A percentile compares a stretch with the other conserved stretches of the same genome.
phyloP scores from a whole-genome alignment of 2,888 invertebrate genomes.

The Aelia acuminata region DNA sequence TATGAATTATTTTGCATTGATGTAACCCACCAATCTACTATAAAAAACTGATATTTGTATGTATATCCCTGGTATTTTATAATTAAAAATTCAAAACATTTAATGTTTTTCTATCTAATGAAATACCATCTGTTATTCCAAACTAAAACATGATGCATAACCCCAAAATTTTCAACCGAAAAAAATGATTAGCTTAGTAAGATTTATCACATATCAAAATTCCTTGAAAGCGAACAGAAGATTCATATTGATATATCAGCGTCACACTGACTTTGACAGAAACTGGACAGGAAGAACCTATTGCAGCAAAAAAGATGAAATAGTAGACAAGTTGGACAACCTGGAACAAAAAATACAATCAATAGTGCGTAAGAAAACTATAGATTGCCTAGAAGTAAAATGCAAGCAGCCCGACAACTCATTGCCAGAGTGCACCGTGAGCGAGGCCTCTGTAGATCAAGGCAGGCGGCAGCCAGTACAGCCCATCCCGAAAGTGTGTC shows the following conservation, averaged over 20 bases:
- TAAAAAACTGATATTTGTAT: background rate
- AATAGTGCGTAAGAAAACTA: conserved; percentile 9
- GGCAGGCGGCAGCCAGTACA: background rate
- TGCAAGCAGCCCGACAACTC: background rate
- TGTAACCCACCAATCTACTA: no score
- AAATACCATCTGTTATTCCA: conserved; percentile 18
- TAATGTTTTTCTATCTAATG: background rate
- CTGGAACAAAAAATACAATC: conserved; percentile 11
- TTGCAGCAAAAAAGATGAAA: conserved; percentile 6
- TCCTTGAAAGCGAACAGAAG: background rate
- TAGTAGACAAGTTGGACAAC: conserved; percentile 21
- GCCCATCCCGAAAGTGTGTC: background rate
- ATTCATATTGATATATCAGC: background rate
- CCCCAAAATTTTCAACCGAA: background rate
- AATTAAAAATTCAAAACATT: background rate
- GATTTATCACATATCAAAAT: background rate
- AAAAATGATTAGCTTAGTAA: background rate
- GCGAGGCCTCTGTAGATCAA: background rate
- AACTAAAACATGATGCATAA: background rate
- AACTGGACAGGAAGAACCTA: background rate
- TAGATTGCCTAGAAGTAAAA: conserved; percentile 24
- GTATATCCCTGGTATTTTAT: background rate
- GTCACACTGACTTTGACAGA: background rate
- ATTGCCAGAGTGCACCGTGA: background rate
- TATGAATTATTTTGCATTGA: no score